Evolutionary conservation across 2,888 invertebrate genomes (phyloP).

Genomic region (Latrodectus elegans): DNA sequence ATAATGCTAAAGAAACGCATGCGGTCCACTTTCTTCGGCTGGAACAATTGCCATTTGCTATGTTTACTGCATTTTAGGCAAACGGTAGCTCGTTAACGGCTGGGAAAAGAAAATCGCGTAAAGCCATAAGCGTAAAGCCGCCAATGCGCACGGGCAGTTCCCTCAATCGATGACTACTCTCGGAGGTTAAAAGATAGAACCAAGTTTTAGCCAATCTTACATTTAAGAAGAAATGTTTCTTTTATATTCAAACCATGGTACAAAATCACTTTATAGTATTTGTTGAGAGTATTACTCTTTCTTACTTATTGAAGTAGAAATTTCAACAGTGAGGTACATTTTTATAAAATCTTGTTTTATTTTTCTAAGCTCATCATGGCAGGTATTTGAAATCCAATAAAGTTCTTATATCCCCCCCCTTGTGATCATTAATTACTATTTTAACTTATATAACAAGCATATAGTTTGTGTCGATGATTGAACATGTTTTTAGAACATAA

Average conservation of each 20-base stretch:
- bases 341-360: not conserved
- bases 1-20: slow-evolving; percentile 47
- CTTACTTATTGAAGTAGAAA: not conserved
- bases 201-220: slow-evolving; percentile 16
- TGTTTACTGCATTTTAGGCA: slow-evolving; percentile 56
- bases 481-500: too few relatives aligned
- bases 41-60: slow-evolving; percentile 63
- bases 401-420: not conserved
- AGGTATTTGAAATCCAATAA: not conserved
- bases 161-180: slow-evolving; percentile 40
- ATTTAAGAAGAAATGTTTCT: slow-evolving; percentile 28
- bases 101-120: slow-evolving; percentile 50
- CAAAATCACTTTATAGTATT: slow-evolving; percentile 1
- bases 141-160: slow-evolving; percentile 27
- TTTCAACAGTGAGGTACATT: not conserved
- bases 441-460: not conserved
- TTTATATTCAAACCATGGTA: slow-evolving; percentile 17
- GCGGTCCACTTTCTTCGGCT: slow-evolving; percentile 39
- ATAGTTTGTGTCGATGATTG: not conserved
- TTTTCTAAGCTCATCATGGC: not conserved
- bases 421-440: not conserved
- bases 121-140: slow-evolving; percentile 54
- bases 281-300: not conserved
- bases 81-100: slow-evolving; percentile 61
- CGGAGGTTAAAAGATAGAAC: slow-evolving; percentile 34